Evolutionary conservation across 2,888 invertebrate species (phyloP), one percentile per base, ranked within the genome.

Genomic region (Drosophila recens): DNA sequence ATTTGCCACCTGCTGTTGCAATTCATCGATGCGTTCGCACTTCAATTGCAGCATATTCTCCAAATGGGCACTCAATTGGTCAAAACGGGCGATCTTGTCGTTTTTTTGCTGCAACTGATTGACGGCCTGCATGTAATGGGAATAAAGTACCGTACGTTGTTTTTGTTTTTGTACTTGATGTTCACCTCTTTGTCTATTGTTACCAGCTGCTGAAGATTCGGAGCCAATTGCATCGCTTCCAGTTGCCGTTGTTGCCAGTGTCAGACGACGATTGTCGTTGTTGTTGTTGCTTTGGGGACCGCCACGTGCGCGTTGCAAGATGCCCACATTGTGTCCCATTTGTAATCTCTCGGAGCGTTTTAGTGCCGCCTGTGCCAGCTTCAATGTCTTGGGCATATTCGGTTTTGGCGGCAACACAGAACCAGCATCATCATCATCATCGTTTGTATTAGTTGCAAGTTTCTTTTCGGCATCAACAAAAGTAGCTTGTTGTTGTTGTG

Each of bases 31-130:
- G 5, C 77, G 73, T 20, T 89, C 82, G n/a, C 72, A 70, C 59
- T 87, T 89, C n/a, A 87, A 51, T 36, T 76, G 75, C 38, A 89
- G 52, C 45, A 87, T 70, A 57, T 82, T 89, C 78, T 90, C 89
- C 67, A 90, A 64, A 46, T 89, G 89, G 30, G 79, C 72, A 15
- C 72, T 63, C 72, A 73, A 75, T 45, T 87, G 82, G 15, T 59
- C 45, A 13, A 72, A 64, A 0, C 58, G 58, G 13, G 49, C 69
- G 40, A 87, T 79, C 13, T 43, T 61, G n/a, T 15, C 62, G 64
- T 82, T 70, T 65, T 79, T 86, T 62, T 68, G 72, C 34, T 54
- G 64, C 45, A 77, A 68, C 53, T 80, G 68, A 0, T 73, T 57
- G 15, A 75, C 61, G 17, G 69, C 74, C 66, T 82, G 63, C 70